Conservation (phyloP, 1,140 invertebrate species). For the Dendroctonus valens region DNA sequence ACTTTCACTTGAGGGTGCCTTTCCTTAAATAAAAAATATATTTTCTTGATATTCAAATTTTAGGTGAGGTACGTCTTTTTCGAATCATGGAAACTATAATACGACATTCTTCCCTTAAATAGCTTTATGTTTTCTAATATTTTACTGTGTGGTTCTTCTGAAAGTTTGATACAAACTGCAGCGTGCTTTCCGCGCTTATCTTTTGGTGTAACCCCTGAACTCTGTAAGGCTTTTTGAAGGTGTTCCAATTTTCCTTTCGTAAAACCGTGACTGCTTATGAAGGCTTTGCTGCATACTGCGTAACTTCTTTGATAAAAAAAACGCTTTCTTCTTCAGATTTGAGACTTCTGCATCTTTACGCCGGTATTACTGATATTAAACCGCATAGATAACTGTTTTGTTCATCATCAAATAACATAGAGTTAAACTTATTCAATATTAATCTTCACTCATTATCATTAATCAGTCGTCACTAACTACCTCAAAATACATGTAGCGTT, state of each 20-base stretch:
- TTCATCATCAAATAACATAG: background rate
- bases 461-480: background rate
- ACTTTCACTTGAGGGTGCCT: constrained; percentile 9
- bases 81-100: constrained; percentile 22
- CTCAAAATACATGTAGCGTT: constrained; percentile 7
- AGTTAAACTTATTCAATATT: constrained; percentile 6
- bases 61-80: constrained; percentile 19
- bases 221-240: constrained; percentile 14
- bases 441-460: background rate
- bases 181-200: constrained; percentile 20
- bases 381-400: constrained; percentile 13
- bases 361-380: background rate
- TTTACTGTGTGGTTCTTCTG: background rate
- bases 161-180: constrained; percentile 12
- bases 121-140: constrained; percentile 19
- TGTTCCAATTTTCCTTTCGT: constrained; percentile 20
- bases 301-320: constrained; percentile 1
- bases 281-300: background rate
- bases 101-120: constrained; percentile 7
- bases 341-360: background rate
- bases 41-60: constrained; percentile 21
- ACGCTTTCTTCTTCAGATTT: constrained; percentile 5
- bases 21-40: constrained; percentile 16
- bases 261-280: constrained; percentile 11
- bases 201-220: background rate